A percentile compares a stretch with the other conserved stretches of the same genome.
phyloP scores from a whole-genome alignment of 2,888 invertebrate species.

The Pseudococcus viburni region DNA sequence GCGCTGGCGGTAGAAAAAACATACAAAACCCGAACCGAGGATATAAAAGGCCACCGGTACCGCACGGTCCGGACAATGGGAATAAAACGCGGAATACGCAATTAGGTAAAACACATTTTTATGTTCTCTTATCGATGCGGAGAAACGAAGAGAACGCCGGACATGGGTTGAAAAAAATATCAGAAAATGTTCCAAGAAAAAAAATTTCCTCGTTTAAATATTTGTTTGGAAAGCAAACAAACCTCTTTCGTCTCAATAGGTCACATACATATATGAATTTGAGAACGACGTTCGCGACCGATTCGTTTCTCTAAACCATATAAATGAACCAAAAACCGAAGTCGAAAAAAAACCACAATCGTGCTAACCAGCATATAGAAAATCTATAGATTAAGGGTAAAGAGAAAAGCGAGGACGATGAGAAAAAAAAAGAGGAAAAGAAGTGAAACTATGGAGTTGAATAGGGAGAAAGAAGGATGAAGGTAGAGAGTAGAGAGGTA shows the following conservation, averaged over 20 bases:
- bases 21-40: not conserved
- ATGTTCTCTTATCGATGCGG: not conserved
- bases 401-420: not conserved
- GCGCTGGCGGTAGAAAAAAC: not conserved
- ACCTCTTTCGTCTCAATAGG: slow-evolving; percentile 15
- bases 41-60: slow-evolving; percentile 11
- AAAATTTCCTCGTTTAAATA: slow-evolving; percentile 33
- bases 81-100: slow-evolving; percentile 38
- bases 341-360: not conserved
- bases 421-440: not conserved
- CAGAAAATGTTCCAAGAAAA: not conserved
- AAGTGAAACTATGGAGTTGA: slow-evolving; percentile 3
- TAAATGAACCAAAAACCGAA: not conserved
- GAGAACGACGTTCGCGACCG: not conserved
- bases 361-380: not conserved
- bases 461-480: not conserved
- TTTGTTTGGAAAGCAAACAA: slow-evolving; percentile 50
- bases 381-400: not conserved
- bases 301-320: not conserved
- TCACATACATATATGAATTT: slow-evolving; percentile 44
- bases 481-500: not conserved
- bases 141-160: not conserved
- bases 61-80: not conserved
- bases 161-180: not conserved
- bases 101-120: slow-evolving; percentile 49